phyloP scores from a whole-genome alignment of 2,113 vertebrate genomes.

The Ammospiza nelsoni region DNA sequence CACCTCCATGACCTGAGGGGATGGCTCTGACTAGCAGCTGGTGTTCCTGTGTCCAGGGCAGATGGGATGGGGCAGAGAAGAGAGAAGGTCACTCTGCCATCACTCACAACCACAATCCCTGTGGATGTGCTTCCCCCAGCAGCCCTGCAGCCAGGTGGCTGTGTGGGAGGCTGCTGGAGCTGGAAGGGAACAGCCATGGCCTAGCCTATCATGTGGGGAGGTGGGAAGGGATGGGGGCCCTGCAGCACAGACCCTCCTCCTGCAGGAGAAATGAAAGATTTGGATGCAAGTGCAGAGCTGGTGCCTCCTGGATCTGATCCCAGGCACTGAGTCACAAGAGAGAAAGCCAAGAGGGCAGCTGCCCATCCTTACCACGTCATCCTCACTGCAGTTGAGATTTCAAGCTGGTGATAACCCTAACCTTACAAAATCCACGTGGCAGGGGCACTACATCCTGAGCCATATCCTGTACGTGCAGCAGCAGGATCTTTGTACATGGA shows the following conservation, averaged over 20 bases:
- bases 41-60: background rate
- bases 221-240: background rate
- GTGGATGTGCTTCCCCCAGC: background rate
- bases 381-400: background rate
- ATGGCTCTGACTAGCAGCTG: background rate
- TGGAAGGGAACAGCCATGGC: background rate
- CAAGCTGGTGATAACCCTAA: background rate
- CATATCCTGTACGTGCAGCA: accelerated
- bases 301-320: background rate
- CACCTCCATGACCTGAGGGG: background rate
- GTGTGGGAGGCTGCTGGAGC: background rate
- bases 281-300: background rate
- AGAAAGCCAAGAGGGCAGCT: background rate
- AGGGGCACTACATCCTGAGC: background rate
- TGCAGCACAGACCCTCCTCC: background rate
- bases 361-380: background rate
- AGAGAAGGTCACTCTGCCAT: background rate
- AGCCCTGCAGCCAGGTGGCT: accelerated
- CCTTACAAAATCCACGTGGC: background rate
- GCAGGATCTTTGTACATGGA: background rate
- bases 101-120: background rate
- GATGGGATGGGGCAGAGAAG: background rate
- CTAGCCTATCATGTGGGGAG: background rate
- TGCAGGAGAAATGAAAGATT: background rate
- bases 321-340: background rate